Evolutionary conservation across 2,888 invertebrate species (phyloP).

Genomic region (Lasius fuliginosus): DNA sequence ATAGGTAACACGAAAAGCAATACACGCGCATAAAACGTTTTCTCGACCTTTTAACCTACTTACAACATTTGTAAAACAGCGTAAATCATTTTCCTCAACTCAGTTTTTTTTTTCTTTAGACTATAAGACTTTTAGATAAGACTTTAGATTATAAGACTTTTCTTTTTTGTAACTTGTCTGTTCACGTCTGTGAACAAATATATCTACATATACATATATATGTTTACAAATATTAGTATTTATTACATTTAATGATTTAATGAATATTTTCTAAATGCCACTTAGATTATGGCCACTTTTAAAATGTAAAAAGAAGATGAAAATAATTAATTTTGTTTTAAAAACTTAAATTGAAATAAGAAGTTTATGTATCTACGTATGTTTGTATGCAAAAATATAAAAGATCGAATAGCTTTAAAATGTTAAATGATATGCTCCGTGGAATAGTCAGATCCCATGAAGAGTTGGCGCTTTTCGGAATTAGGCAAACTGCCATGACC

Average conservation of each 20-base stretch:
- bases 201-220: not conserved
- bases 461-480: constrained; percentile 7
- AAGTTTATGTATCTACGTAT: not conserved
- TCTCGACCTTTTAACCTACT: not conserved
- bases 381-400: not conserved
- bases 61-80: constrained; percentile 17
- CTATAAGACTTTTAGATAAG: too few species aligned
- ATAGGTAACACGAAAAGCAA: constrained; percentile 17
- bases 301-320: not conserved
- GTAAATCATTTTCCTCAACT: constrained; percentile 5
- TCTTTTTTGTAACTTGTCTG: not conserved
- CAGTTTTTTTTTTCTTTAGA: not conserved
- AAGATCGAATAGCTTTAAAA: not conserved
- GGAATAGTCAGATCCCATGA: not conserved
- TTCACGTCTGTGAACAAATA: not conserved
- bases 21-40: not conserved
- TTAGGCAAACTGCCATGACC: constrained; percentile 32
- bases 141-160: not conserved
- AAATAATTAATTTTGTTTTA: not conserved
- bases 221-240: not conserved
- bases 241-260: not conserved
- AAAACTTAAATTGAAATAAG: not conserved
- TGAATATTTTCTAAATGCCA: not conserved
- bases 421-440: not conserved
- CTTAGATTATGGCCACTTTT: not conserved